Percentiles rank a stretch among this genome's conserved stretches.
phyloP scores from a whole-genome alignment of 2,888 invertebrate genomes.

The Xestia ashworthii region DNA sequence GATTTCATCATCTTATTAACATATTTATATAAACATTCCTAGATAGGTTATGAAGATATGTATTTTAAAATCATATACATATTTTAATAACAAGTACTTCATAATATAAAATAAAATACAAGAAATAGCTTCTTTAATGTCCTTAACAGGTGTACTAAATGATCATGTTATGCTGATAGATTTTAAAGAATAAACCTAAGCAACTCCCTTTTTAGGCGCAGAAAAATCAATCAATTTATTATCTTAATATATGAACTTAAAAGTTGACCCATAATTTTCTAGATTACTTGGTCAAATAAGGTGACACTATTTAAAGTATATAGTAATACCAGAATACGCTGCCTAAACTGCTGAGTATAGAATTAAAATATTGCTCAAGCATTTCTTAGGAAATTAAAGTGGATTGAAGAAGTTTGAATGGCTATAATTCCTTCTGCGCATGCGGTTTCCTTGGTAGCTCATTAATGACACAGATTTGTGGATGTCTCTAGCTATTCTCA shows the following conservation, averaged over 20 bases:
- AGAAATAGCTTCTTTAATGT: not conserved
- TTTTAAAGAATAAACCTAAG: not conserved
- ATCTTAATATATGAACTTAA: not conserved
- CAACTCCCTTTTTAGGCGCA: too few species aligned
- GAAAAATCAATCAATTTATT: not conserved
- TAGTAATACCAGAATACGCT: not conserved
- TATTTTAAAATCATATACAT: constrained; percentile 15
- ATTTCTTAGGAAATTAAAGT: not conserved
- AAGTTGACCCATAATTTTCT: not conserved
- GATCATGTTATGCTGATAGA: too few species aligned
- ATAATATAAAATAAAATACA: not conserved
- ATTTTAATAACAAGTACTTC: not conserved
- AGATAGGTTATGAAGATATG: not conserved
- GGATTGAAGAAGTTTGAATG: too few species aligned
- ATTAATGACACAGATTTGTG: too few species aligned
- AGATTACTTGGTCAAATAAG: not conserved
- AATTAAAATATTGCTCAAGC: not conserved
- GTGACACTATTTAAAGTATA: not conserved
- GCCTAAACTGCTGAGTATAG: not conserved
- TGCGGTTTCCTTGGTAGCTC: too few species aligned
- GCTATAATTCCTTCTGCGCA: too few species aligned
- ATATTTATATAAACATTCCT: not conserved
- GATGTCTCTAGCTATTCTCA: too few species aligned
- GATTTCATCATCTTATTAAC: constrained; percentile 14
- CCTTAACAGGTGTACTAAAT: not conserved